Evolutionary conservation across 35 echinoderm and acorn worm genomes (phyloP), one percentile per base, ranked within the genome.

Genomic region (Ptychodera flava): DNA sequence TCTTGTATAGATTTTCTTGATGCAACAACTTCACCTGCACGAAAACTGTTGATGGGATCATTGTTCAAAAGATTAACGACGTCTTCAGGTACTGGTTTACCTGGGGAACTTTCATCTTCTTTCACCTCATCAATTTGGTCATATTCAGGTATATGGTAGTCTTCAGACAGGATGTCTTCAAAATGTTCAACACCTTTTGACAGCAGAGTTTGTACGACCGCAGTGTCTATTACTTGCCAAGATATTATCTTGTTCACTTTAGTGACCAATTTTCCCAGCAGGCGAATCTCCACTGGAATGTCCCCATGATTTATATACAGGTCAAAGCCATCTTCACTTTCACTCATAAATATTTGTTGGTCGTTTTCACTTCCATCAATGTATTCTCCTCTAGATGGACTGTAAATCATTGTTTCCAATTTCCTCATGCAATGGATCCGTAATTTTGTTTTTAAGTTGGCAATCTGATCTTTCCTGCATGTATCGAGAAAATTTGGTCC

Each of bases 81-180:
- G 76, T 89, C 87, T 16, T 80, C 15, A 6, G 87, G 87, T 1
- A 89, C 80, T 30, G 33, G 38, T 16, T 36, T 81, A 77, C 87
- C 87, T 22, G 87, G 87, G 34, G 29, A 33, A 52, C 34, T 31
- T 16, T 34, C 29, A 30, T 83, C n/a, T 64, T 64, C 45, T 22
- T 64, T 6, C 22, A 64, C 45, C 22, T 6, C 45, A 6, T 33
- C 79, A 2, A 29, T 82, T 29, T 15, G 34, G 80, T 12, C 30
- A 36, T 82, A 35, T 52, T 31, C n/a, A 27, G 16, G 33, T 32
- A 31, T 82, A 0, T 32, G 27, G 16, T 1, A 75, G 34, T 32
- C 32, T 2, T 29, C 38, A 32, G 82, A 16, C 22, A 83, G 37
- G 1, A 22, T 34, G 33, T 89, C 32, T 82, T 89, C 28, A 0